phyloP scores from a whole-genome alignment of 1,140 invertebrate species.

The Diachasmimorpha longicaudata region DNA sequence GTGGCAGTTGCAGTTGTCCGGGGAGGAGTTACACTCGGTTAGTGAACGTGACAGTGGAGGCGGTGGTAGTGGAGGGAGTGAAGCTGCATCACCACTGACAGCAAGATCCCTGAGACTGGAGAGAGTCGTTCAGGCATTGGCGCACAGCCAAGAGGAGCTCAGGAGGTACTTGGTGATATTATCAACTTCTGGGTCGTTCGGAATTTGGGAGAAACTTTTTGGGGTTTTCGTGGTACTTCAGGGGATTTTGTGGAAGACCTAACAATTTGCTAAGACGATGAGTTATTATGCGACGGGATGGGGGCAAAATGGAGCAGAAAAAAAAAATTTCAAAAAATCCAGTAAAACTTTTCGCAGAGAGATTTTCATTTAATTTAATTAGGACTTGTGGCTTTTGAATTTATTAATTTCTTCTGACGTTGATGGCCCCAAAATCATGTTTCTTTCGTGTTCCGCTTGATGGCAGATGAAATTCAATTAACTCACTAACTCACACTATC shows the following conservation, averaged over 20 bases:
- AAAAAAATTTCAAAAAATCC: neutral
- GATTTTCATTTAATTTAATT: too few species aligned
- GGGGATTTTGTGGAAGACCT: too few species aligned
- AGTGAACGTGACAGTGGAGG: slow-evolving; percentile 72
- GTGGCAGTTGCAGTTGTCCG: slow-evolving; percentile 72
- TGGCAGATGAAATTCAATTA: neutral
- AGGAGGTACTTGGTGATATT: slow-evolving; percentile 65
- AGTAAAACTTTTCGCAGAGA: too few species aligned
- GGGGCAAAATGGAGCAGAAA: neutral
- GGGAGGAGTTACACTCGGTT: slow-evolving; percentile 72
- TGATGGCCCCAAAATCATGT: too few species aligned
- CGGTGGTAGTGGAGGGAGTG: slow-evolving; percentile 68
- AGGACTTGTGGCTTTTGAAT: too few species aligned
- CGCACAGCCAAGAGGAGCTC: slow-evolving; percentile 87
- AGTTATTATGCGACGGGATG: neutral
- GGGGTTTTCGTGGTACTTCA: neutral
- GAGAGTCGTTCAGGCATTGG: slow-evolving; percentile 82
- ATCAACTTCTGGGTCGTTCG: neutral
- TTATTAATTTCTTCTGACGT: too few species aligned
- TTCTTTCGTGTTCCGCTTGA: too few species aligned
- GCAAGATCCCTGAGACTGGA: slow-evolving; percentile 85
- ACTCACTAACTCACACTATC: neutral
- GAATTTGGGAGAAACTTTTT: neutral
- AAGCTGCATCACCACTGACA: slow-evolving; percentile 82
- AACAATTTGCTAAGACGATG: too few species aligned